phyloP scores from a whole-genome alignment of 2,888 invertebrate genomes.

The Andrena flavipes region DNA sequence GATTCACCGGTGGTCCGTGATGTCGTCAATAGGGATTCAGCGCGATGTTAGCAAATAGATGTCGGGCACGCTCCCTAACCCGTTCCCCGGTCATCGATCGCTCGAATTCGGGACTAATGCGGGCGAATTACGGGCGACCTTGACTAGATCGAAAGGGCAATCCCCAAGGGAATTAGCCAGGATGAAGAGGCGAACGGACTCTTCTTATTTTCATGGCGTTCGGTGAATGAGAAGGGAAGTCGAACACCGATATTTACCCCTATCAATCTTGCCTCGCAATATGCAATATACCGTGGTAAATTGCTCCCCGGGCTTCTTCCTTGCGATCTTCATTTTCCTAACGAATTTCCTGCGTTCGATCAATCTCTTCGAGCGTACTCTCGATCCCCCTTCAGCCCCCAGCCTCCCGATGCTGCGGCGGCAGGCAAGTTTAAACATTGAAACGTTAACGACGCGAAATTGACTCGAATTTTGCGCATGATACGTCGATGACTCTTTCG shows the following conservation, averaged over 20 bases:
- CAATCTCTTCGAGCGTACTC: slow-evolving; percentile 1
- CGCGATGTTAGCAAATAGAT: slow-evolving; percentile 23
- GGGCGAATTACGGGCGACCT: slow-evolving; percentile 47
- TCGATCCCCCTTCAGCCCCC: slow-evolving; percentile 10
- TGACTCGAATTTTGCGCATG: background rate
- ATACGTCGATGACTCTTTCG: background rate
- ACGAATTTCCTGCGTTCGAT: slow-evolving; percentile 27
- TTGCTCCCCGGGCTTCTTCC: background rate
- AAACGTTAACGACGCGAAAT: background rate
- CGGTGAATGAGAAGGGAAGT: slow-evolving; percentile 9
- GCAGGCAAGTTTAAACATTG: background rate
- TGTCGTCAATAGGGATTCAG: background rate
- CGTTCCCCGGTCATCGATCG: slow-evolving; percentile 44
- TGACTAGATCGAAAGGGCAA: slow-evolving; percentile 43
- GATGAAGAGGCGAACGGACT: slow-evolving; percentile 24
- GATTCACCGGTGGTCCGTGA: background rate
- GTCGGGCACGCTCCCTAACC: slow-evolving; percentile 26
- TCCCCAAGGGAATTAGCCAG: slow-evolving; percentile 37
- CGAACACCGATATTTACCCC: slow-evolving; percentile 32
- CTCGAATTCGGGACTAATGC: slow-evolving; percentile 40
- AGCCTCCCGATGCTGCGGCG: background rate
- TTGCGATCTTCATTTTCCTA: slow-evolving; percentile 3
- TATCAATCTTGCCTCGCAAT: slow-evolving; percentile 27
- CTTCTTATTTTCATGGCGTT: slow-evolving; percentile 22
- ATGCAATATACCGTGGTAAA: slow-evolving; percentile 31